Conservation (phyloP, 1,140 invertebrate genomes). For the Eriosoma lanigerum region DNA sequence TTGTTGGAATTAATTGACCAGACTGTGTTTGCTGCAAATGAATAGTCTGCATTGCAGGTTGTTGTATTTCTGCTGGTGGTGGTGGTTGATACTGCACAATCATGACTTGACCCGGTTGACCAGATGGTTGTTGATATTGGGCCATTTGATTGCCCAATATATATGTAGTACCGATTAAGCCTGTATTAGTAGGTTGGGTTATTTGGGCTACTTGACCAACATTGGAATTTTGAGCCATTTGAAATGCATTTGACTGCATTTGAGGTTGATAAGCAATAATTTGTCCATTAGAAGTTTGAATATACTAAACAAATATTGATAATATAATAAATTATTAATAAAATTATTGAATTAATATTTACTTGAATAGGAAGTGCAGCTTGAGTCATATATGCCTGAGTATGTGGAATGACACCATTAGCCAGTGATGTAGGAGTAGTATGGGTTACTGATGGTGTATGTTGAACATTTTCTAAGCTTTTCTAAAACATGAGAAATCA, state of each 20-base stretch:
- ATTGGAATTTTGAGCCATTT: constrained; percentile 46
- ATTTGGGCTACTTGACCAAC: constrained; percentile 34
- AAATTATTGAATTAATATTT: not conserved
- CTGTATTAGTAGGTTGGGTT: constrained; percentile 18
- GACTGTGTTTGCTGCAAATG: constrained; percentile 45
- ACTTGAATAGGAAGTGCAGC: constrained; percentile 50
- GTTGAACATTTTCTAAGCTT: constrained; percentile 48
- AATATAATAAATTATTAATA: not conserved
- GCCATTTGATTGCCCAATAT: constrained; percentile 45
- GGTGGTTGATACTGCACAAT: constrained; percentile 47
- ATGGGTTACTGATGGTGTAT: constrained; percentile 41
- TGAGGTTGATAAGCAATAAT: constrained; percentile 42
- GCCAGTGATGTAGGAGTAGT: constrained; percentile 44
- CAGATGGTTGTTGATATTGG: constrained; percentile 36
- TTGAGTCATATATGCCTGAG: constrained; percentile 57
- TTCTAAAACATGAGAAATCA: constrained; percentile 18
- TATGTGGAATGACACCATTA: constrained; percentile 55
- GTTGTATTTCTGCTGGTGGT: constrained; percentile 28
- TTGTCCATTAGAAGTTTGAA: constrained; percentile 50
- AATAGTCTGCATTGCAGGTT: constrained; percentile 39
- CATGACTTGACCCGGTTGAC: constrained; percentile 46
- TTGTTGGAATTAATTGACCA: constrained; percentile 43
- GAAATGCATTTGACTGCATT: constrained; percentile 47
- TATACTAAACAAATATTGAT: constrained; percentile 52
- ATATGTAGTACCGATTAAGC: constrained; percentile 36